phyloP scores from a whole-genome alignment of 2,113 vertebrate species.

The Stegastes partitus region DNA sequence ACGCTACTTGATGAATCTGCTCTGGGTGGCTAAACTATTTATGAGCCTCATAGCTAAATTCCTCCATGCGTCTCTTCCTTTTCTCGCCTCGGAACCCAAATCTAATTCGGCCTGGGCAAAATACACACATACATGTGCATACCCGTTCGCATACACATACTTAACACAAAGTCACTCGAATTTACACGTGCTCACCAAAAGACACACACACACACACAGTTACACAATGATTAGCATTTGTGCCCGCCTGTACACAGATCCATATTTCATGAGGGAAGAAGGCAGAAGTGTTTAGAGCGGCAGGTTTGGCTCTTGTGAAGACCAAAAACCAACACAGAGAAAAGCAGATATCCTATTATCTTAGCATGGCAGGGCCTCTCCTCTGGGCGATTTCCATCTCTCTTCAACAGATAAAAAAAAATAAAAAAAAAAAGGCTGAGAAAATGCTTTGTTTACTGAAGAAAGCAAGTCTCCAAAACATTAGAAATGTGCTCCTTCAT shows the following conservation, averaged over 20 bases:
- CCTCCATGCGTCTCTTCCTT: slow-evolving; percentile 83
- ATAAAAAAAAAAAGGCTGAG: slow-evolving; percentile 22
- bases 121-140: slow-evolving; percentile 64
- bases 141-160: slow-evolving; percentile 35
- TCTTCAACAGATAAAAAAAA: slow-evolving; percentile 39
- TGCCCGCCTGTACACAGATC: slow-evolving; percentile 79
- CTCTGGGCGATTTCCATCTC: slow-evolving; percentile 67
- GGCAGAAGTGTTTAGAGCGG: slow-evolving; percentile 78
- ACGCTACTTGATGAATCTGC: slow-evolving; percentile 88
- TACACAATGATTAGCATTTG: slow-evolving; percentile 81
- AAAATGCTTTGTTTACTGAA: slow-evolving; percentile 65
- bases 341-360: slow-evolving; percentile 60
- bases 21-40: slow-evolving; percentile 88
- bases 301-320: slow-evolving; percentile 77
- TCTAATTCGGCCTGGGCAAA: slow-evolving; percentile 80
- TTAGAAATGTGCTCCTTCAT: slow-evolving; percentile 57
- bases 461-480: slow-evolving; percentile 51
- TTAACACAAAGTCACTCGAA: slow-evolving; percentile 57
- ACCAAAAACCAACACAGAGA: slow-evolving; percentile 62
- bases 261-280: slow-evolving; percentile 83
- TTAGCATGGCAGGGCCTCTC: slow-evolving; percentile 50
- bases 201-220: slow-evolving; percentile 23
- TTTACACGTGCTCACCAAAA: slow-evolving; percentile 37
- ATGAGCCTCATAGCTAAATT: slow-evolving; percentile 86
- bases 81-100: slow-evolving; percentile 82